phyloP scores from a whole-genome alignment of 2,113 vertebrate species.

The Alaudala cheleensis region DNA sequence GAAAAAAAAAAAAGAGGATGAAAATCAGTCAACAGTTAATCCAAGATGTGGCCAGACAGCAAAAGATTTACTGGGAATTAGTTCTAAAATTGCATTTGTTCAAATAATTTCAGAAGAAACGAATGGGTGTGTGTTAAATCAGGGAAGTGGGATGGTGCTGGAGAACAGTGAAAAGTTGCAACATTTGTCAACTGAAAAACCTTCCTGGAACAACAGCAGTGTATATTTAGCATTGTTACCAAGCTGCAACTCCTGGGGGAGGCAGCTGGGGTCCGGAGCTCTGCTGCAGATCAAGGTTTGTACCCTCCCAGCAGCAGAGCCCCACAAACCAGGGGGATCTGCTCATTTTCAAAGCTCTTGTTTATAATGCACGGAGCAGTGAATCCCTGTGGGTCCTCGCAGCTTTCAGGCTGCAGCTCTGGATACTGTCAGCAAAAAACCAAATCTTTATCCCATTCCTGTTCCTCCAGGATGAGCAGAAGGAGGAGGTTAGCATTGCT shows the following conservation, averaged over 20 bases:
- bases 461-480: neutral
- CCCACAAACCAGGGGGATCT: conserved; percentile 5
- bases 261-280: neutral
- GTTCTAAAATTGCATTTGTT: conserved; percentile 27
- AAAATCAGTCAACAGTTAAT: conserved; percentile 49
- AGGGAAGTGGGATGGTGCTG: neutral
- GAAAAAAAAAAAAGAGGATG: neutral
- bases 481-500: neutral
- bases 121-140: conserved; percentile 4
- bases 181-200: conserved; percentile 17
- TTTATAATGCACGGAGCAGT: neutral
- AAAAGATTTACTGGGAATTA: conserved; percentile 40
- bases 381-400: conserved; percentile 13
- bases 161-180: conserved; percentile 21
- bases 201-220: neutral
- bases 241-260: conserved; percentile 29
- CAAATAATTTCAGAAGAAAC: neutral
- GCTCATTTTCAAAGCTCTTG: conserved; percentile 51
- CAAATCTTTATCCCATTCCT: neutral
- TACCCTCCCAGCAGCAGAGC: neutral
- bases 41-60: conserved; percentile 7
- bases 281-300: conserved; percentile 8
- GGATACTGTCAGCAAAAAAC: conserved; percentile 39
- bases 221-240: conserved; percentile 55
- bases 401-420: conserved; percentile 32